These are phyloP conservation scores for Platichthys flesus DNA, from an alignment of 2,113 vertebrate genomes.

Conservation along the genomic window DNA sequence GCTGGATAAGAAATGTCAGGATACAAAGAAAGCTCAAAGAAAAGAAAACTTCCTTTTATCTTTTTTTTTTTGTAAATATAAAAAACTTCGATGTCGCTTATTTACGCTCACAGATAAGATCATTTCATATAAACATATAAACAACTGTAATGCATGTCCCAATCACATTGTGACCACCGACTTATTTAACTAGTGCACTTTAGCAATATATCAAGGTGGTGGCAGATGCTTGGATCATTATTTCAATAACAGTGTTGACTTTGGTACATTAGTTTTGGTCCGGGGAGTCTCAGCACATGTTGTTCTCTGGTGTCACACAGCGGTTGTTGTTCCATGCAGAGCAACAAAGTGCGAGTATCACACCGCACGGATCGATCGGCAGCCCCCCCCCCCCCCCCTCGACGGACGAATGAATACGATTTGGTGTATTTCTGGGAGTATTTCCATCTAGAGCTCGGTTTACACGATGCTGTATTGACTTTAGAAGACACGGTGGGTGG, in stretches of 20 bases:
- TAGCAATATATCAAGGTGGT: background rate
- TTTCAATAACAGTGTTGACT: background rate
- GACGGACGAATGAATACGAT: conserved; percentile 7
- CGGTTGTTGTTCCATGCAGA: background rate
- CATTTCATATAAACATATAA: no score
- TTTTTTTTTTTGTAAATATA: no score
- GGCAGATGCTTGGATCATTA: background rate
- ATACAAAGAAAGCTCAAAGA: no score
- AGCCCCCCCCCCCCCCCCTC: conserved; percentile 13
- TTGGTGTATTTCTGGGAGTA: conserved; percentile 28
- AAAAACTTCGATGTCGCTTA: no score
- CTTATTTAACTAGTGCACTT: no score
- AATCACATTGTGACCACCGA: background rate
- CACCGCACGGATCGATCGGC: conserved; percentile 19
- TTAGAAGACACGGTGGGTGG: background rate
- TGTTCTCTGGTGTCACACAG: conserved; percentile 8
- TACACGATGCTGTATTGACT: conserved; percentile 32
- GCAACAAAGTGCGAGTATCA: conserved; percentile 12
- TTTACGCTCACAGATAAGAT: no score
- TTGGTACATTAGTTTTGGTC: background rate
- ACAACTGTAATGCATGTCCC: no score
- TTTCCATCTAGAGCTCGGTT: conserved; percentile 12
- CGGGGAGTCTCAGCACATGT: background rate
- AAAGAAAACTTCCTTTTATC: no score
- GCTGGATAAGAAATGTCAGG: no score